phyloP scores from a whole-genome alignment of 2,113 vertebrate genomes.

The Macrotus californicus region DNA sequence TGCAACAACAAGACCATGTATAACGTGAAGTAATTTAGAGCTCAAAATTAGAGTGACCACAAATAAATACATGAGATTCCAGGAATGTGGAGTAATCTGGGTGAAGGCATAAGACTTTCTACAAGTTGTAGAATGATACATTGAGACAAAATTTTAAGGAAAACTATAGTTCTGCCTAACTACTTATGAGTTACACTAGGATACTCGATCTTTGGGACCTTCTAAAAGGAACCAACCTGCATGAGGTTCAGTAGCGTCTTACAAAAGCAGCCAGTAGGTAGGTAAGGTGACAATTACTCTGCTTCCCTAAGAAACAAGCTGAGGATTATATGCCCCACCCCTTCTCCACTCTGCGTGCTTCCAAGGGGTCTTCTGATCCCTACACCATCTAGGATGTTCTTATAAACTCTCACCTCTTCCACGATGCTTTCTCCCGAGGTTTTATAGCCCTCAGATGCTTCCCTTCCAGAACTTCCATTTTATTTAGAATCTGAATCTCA shows the following conservation, averaged over 20 bases:
- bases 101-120: not conserved
- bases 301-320: conserved; percentile 1
- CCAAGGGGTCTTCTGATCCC: not conserved
- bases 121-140: not conserved
- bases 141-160: not conserved
- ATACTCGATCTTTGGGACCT: not conserved
- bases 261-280: not conserved
- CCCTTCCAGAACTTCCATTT: not conserved
- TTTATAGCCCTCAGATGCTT: not conserved
- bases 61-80: not conserved
- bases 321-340: not conserved
- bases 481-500: conserved; percentile 4
- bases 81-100: not conserved
- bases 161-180: not conserved
- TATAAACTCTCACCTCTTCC: not conserved
- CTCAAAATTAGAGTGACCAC: conserved; percentile 21
- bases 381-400: not conserved
- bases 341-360: not conserved
- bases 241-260: not conserved
- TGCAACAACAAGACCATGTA: not conserved
- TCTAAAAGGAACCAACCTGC: not conserved
- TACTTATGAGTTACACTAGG: not conserved
- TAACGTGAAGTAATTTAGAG: conserved; percentile 9
- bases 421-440: not conserved
- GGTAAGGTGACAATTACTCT: not conserved